Conservation (phyloP, 1,140 invertebrate species). For the Mycetomoellerius zeteki region DNA sequence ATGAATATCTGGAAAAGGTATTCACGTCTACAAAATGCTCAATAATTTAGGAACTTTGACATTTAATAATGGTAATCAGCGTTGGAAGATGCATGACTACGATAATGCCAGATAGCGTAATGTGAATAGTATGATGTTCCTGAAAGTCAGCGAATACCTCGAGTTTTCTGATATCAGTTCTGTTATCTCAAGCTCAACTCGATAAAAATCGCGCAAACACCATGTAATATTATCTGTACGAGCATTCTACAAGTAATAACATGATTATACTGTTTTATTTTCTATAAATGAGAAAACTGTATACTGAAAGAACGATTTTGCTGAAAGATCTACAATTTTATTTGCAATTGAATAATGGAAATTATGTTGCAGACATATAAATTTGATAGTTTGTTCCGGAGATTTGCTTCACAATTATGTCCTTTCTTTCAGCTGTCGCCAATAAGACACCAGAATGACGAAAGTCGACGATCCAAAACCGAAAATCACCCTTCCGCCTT, state of each 20-base stretch:
- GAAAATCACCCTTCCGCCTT: constrained; percentile 49
- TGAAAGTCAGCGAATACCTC: background rate
- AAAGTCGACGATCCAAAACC: constrained; percentile 60
- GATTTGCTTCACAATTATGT: background rate
- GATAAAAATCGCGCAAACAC: background rate
- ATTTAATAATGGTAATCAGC: constrained; percentile 51
- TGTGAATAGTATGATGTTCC: constrained; percentile 2
- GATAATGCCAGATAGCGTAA: background rate
- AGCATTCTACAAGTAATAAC: background rate
- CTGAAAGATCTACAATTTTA: background rate
- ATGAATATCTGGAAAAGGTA: background rate
- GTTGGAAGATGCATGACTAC: constrained; percentile 3
- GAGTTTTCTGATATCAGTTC: background rate
- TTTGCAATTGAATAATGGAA: background rate
- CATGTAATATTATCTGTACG: background rate
- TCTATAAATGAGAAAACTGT: background rate
- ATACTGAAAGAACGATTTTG: background rate
- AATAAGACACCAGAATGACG: constrained; percentile 56
- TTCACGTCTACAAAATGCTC: constrained; percentile 14
- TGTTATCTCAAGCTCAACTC: constrained; percentile 5
- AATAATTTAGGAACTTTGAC: constrained; percentile 50
- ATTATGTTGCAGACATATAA: background rate
- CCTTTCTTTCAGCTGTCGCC: constrained; percentile 1
- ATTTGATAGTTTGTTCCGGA: background rate
- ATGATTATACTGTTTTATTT: background rate